Percentiles rank a stretch among this genome's conserved stretches.
Conservation (phyloP, 2,797 vertebrate genomes). For the Gila robusta region DNA sequence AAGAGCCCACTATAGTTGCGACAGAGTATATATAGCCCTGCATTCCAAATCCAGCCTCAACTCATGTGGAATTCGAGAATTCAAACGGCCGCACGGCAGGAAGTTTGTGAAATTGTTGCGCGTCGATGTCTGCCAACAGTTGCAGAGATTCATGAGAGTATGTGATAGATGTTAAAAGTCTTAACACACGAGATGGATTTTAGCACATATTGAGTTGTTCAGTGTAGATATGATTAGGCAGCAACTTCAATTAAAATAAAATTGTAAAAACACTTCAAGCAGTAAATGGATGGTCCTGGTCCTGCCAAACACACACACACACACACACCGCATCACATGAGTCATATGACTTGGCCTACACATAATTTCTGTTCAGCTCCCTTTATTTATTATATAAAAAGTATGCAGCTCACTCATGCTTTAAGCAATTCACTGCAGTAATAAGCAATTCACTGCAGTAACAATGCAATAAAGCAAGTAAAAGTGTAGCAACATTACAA, state of each 20-base stretch:
- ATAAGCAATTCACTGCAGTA: slow-evolving; percentile 8
- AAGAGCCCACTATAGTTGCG: slow-evolving; percentile 9
- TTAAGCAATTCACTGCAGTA: slow-evolving; percentile 14
- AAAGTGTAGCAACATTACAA: neutral
- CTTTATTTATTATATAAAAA: slow-evolving; percentile 39
- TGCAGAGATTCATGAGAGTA: neutral
- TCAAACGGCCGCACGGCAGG: slow-evolving; percentile 24
- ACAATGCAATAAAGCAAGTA: neutral
- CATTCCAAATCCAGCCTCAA: slow-evolving; percentile 34
- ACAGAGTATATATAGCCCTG: slow-evolving; percentile 32
- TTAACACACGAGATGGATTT: neutral
- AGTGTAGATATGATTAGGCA: slow-evolving; percentile 1
- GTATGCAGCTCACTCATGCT: slow-evolving; percentile 31
- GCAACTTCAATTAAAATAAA: neutral
- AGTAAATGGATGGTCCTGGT: slow-evolving; percentile 14
- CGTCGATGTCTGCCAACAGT: slow-evolving; percentile 16
- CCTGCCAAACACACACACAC: slow-evolving; percentile 47
- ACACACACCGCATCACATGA: slow-evolving; percentile 34
- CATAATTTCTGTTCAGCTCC: slow-evolving; percentile 55
- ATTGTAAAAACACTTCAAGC: slow-evolving; percentile 16
- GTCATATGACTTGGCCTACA: slow-evolving; percentile 48
- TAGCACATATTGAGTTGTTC: neutral
- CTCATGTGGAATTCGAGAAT: slow-evolving; percentile 59
- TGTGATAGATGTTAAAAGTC: neutral
- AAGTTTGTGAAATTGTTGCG: slow-evolving; percentile 30